phyloP scores from a whole-genome alignment of 2,113 vertebrate genomes.

The Suncus etruscus region DNA sequence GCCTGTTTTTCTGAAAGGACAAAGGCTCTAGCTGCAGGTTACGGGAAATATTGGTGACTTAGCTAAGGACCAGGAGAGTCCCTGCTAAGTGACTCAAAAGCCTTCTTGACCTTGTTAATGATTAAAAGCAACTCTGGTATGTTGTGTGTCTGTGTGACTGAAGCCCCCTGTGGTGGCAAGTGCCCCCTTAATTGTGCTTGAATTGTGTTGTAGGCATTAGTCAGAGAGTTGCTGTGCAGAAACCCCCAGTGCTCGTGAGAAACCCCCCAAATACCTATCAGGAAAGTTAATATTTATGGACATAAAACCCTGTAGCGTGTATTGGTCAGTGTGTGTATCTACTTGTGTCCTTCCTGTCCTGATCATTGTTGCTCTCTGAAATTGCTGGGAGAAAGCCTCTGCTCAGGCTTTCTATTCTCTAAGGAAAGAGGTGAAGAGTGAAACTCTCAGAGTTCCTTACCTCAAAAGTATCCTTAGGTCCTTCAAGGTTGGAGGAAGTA shows the following conservation, averaged over 20 bases:
- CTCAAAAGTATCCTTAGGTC: neutral
- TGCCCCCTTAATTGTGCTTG: constrained; percentile 80
- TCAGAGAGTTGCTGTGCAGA: constrained; percentile 81
- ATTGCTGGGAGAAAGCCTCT: constrained; percentile 47
- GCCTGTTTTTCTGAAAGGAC: constrained; percentile 45
- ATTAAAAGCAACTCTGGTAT: constrained; percentile 75
- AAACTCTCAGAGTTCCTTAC: constrained; percentile 1
- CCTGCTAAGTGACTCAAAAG: constrained; percentile 74
- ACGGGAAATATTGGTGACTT: constrained; percentile 49
- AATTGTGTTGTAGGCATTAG: constrained; percentile 84
- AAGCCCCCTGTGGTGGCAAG: constrained; percentile 70
- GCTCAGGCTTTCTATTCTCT: constrained; percentile 50
- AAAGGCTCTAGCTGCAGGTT: constrained; percentile 13
- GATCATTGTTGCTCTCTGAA: constrained; percentile 66
- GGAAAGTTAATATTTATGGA: constrained; percentile 80
- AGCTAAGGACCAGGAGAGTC: constrained; percentile 52
- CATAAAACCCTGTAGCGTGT: constrained; percentile 35
- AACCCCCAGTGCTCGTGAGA: constrained; percentile 75
- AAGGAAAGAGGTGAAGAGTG: neutral
- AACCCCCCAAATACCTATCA: constrained; percentile 76
- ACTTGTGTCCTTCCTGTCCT: constrained; percentile 62
- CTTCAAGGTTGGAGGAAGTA: constrained; percentile 24
- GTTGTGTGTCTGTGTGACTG: constrained; percentile 82
- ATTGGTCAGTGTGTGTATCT: constrained; percentile 29
- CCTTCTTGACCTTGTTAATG: constrained; percentile 79